Evolutionary conservation across 1,140 invertebrate species (phyloP).

Genomic region (Magallana ariakensis): DNA sequence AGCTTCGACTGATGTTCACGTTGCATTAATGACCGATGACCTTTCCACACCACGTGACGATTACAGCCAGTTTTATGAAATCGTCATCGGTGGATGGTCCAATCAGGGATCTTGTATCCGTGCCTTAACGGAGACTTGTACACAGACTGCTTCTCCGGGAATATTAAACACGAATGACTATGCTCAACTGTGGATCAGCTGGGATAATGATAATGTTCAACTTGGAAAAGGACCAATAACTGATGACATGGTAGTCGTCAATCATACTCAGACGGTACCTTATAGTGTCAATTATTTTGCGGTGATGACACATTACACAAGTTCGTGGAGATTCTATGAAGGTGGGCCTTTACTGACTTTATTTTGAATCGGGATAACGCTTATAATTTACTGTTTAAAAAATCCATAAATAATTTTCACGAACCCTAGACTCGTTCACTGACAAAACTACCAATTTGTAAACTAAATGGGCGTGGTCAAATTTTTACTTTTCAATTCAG

Average conservation of each 20-base stretch:
- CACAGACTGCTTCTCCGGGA: not conserved
- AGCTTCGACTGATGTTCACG: not conserved
- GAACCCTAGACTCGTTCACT: no score
- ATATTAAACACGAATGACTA: not conserved
- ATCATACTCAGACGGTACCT: not conserved
- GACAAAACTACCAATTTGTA: no score
- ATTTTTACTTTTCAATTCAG: no score
- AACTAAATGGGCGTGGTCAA: no score
- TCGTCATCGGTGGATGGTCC: not conserved
- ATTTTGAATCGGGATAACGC: no score
- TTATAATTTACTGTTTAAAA: no score
- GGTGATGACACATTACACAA: not conserved
- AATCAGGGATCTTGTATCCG: not conserved
- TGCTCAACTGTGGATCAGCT: not conserved
- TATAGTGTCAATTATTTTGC: conserved; percentile 3
- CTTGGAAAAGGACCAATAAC: not conserved
- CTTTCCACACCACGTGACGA: not conserved
- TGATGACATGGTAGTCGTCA: not conserved
- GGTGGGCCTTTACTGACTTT: not conserved
- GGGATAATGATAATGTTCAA: not conserved
- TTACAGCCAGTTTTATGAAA: conserved; percentile 10
- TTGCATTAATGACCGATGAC: conserved; percentile 5
- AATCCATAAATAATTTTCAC: no score
- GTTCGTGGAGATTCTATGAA: not conserved
- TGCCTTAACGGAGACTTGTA: not conserved